Percentiles rank a stretch among this genome's conserved stretches.
These are phyloP conservation scores for Phenganax marumi DNA, from an alignment of 92 coral and sea anemone genomes.

Conservation along the genomic window DNA sequence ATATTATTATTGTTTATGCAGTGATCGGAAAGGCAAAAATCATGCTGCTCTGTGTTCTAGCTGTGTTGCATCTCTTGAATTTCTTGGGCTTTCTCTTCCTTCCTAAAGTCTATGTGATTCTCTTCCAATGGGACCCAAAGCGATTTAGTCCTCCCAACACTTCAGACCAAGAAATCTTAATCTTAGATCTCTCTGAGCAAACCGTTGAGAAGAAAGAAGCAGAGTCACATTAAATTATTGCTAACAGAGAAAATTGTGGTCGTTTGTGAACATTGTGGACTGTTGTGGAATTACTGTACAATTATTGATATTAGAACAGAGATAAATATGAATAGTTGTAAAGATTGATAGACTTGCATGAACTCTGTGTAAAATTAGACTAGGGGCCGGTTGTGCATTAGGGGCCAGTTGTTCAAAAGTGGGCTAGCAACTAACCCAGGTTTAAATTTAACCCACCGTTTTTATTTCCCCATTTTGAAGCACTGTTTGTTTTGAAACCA, in stretches of 20 bases:
- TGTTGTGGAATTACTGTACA: too few species aligned
- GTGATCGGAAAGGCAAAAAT: constrained; percentile 71
- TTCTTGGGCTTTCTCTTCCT: constrained; percentile 70
- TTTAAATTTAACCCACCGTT: too few species aligned
- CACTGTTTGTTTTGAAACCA: too few species aligned
- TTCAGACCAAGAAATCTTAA: neutral
- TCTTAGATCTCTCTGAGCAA: neutral
- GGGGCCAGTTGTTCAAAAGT: too few species aligned
- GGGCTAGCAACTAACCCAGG: too few species aligned
- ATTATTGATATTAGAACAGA: too few species aligned
- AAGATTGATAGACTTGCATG: too few species aligned
- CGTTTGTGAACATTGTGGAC: neutral
- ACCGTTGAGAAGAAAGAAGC: neutral
- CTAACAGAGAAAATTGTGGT: neutral
- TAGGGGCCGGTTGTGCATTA: too few species aligned
- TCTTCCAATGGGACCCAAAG: constrained; percentile 71
- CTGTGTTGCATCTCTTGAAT: constrained; percentile 69
- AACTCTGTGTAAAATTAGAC: too few species aligned
- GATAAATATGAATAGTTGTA: too few species aligned
- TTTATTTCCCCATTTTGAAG: too few species aligned
- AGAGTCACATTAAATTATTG: neutral
- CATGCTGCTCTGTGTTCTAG: constrained; percentile 55
- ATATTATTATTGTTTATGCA: constrained; percentile 66
- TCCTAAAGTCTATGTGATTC: constrained; percentile 87
- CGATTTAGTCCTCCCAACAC: constrained; percentile 24